phyloP scores from a whole-genome alignment of 2,797 vertebrate genomes.

The Vipera latastei region DNA sequence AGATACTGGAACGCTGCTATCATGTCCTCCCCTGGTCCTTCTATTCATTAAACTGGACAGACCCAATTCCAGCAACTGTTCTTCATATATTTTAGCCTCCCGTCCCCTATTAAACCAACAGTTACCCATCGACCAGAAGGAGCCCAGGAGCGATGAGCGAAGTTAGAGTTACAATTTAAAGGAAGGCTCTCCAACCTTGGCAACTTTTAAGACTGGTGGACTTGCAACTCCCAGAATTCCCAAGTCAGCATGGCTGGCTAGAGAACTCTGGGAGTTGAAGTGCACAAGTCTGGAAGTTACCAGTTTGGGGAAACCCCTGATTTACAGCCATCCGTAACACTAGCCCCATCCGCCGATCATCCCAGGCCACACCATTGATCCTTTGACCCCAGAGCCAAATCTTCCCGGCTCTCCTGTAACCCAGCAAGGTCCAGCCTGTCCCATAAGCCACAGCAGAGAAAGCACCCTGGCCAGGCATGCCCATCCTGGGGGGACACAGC shows the following conservation, averaged over 20 bases:
- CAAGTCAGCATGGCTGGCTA: not conserved
- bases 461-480: not conserved
- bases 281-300: too few species aligned
- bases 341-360: not conserved
- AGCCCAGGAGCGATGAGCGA: fast-evolving
- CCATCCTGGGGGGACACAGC: not conserved
- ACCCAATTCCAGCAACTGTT: too few species aligned
- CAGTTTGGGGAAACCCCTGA: too few species aligned
- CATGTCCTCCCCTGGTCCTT: too few species aligned
- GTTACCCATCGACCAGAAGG: not conserved
- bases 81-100: too few species aligned
- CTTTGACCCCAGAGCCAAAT: not conserved
- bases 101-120: not conserved
- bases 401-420: not conserved
- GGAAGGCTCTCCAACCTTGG: not conserved
- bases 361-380: not conserved
- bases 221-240: too few species aligned
- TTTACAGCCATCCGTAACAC: not conserved
- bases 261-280: not conserved
- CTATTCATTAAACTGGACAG: too few species aligned
- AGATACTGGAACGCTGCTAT: too few species aligned
- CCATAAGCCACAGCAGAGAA: not conserved
- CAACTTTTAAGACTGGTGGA: not conserved
- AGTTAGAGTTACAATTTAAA: not conserved
- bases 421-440: not conserved